Evolutionary conservation across 2,888 invertebrate genomes (phyloP), one percentile per base, ranked within the genome.

Genomic region (Eurytoma adleriae): DNA sequence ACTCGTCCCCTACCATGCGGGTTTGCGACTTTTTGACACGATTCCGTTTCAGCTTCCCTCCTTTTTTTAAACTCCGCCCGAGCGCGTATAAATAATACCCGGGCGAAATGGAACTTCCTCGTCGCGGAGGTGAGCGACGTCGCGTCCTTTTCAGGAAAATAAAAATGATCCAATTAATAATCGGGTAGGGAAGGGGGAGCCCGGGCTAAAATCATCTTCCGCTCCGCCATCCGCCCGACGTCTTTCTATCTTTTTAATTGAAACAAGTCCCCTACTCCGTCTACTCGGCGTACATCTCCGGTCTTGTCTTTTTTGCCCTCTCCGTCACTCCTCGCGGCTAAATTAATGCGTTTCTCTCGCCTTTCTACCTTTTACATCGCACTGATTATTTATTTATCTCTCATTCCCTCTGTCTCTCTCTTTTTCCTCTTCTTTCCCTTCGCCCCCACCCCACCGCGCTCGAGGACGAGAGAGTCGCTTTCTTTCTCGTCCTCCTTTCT

Each of bases 111-210:
- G 64, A 30, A 73, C 56, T 20, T 68, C 40, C 40, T 67, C 18
- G 52, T 27, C 24, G 12, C 20, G 40, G 10, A 40, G 1, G 16
- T 40, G 40, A 40, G n/a, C 30, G 16, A 40, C 64, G 12, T 50
- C 57, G 67, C 18, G 20, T 50, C 67, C 10, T 75, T 73, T 75
- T 75, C 50, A 62, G 40, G 64, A 20, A 59, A 61, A 72, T 62
- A 72, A 77, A 80, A 80, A 80, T 72, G 80, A 80, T 80, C 80
- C 80, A 80, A 80, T 80, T 80, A 80, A 80, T 76, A 76, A 76
- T 59, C 18, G 10, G 40, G 0, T 2, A 24, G 24, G 2, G 24
- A 24, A 10, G 40, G 40, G 40, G 7, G 10, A 40, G 64, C 40
- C 67, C 68, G 52, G 54, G 40, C 75, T 71, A 59, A 67, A 71